These are phyloP conservation scores for Anser cygnoides DNA, from an alignment of 2,113 vertebrate species.

Conservation along the genomic window DNA sequence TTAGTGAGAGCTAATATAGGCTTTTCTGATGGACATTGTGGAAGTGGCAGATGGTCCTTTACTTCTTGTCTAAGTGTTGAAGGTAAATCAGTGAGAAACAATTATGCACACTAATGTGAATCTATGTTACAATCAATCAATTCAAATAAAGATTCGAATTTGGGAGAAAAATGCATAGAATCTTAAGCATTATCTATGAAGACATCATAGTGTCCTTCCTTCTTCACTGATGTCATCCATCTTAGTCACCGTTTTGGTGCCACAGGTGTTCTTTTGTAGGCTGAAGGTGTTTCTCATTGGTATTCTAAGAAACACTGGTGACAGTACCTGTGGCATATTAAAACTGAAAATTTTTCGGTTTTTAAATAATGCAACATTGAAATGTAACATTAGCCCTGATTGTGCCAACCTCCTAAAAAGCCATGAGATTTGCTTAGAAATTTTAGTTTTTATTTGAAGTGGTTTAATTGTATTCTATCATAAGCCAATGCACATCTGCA, in stretches of 20 bases:
- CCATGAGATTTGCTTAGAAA: neutral
- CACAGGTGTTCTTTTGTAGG: neutral
- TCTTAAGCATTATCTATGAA: neutral
- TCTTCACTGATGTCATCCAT: neutral
- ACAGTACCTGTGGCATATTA: neutral
- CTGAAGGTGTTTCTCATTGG: neutral
- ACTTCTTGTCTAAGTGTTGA: neutral
- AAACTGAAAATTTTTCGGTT: neutral
- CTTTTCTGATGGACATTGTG: neutral
- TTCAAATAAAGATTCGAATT: neutral
- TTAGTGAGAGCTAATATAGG: neutral
- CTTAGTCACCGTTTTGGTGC: neutral
- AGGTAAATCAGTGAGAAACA: neutral
- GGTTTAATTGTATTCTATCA: neutral
- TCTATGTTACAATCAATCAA: neutral
- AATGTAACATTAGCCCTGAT: neutral
- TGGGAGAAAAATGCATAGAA: neutral
- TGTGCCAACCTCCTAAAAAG: neutral
- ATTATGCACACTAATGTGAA: neutral
- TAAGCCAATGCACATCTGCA: neutral
- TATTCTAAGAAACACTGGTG: neutral
- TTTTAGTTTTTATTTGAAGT: neutral
- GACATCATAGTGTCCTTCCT: neutral
- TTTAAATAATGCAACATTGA: neutral
- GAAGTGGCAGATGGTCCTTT: neutral